Base-by-base conservation (phyloP, 2,888 invertebrate genomes). In the Matsumyia berberina region DNA sequence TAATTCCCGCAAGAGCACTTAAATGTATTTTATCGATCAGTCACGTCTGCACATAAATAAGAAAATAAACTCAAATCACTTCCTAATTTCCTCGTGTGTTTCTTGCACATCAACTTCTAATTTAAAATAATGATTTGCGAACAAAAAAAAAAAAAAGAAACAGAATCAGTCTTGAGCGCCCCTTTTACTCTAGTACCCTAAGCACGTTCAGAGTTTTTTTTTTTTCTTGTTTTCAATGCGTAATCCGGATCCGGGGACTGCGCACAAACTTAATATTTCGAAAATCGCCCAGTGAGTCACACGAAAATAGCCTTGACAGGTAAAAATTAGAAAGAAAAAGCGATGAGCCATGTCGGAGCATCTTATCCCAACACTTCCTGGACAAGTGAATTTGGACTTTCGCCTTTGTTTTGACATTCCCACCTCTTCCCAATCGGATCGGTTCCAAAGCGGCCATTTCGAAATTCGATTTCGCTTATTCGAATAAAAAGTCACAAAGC, bases 401-500 rank as follows among this genome's bases (percentile, higher is more conserved):
- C 2, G 5, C 24, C 19, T 31, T 29, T 35, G 12, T 24, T 46
- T 35, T 15, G 29, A 29, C n/a, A 51, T 51, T 49, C n/a, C 5
- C 29, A 44, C n/a, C n/a, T n/a, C n/a, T 55, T 58, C 17, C 60
- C 69, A 57, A 57, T 57, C 57, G 31, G 4, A 66, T 19, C 1
- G 24, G 62, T 62, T 46, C 19, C 74, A 55, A 44, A 31, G 44
- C 35, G 53, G 60, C 66, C 6, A 55, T 64, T 78, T 78, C 64
- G 72, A 64, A 70, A 79, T 58, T 33, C 7, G 35, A 64, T 72
- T 70, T 57, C n/a, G 72, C 78, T 67, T 49, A 58, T 37, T 51
- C 58, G 31, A 44, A 51, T 44, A 9, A 55, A 77, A 69, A n/a
- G n/a, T 46, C 51, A 49, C n/a, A 62, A 64, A 70, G 62, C 39